phyloP scores from a whole-genome alignment of 2,113 vertebrate species.

The Apaloderma vittatum region DNA sequence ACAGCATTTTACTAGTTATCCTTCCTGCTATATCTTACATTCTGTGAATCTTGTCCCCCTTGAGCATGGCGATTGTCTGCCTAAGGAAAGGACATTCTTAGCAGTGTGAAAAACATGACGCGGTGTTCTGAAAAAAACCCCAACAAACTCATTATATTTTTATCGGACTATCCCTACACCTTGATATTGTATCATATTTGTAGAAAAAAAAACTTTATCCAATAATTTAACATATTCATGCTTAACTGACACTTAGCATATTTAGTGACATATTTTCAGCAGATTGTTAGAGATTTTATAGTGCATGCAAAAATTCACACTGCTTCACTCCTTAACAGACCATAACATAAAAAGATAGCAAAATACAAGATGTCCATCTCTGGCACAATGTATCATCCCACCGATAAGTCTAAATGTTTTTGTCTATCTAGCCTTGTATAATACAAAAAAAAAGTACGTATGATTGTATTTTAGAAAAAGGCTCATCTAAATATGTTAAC shows the following conservation, averaged over 20 bases:
- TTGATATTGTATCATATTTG: not conserved
- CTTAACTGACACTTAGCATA: not conserved
- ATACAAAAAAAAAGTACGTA: not conserved
- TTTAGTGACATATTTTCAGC: not conserved
- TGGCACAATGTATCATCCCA: not conserved
- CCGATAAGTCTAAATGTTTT: not conserved
- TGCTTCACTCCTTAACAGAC: not conserved
- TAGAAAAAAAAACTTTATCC: too few species aligned
- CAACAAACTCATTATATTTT: not conserved
- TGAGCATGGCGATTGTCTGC: not conserved
- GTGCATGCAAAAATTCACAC: not conserved
- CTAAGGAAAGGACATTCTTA: not conserved
- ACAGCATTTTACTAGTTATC: not conserved
- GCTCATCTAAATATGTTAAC: not conserved
- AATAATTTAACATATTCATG: not conserved
- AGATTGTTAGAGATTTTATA: not conserved
- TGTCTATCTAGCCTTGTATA: not conserved
- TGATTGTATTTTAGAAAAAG: not conserved
- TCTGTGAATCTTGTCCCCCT: not conserved
- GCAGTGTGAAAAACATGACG: not conserved
- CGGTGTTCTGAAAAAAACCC: not conserved
- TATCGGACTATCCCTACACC: not conserved
- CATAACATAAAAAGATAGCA: not conserved
- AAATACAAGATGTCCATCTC: not conserved
- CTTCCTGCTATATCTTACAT: not conserved